phyloP scores from a whole-genome alignment of 2,797 vertebrate species.

The Eulemur albifrons region DNA sequence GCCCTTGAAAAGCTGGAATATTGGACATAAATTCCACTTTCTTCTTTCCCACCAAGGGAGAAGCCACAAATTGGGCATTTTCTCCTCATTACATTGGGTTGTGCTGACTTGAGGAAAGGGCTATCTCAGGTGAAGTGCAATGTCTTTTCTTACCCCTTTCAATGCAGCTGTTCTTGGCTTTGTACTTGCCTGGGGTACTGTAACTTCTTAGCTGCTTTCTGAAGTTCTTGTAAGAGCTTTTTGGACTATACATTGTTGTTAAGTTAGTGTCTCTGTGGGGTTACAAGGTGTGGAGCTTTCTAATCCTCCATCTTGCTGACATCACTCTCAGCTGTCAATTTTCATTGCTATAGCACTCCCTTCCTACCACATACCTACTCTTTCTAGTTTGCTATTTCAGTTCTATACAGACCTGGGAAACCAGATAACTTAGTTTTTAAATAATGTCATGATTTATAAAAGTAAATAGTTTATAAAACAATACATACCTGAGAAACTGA shows the following conservation, averaged over 20 bases:
- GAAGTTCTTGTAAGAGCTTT: neutral
- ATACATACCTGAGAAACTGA: neutral
- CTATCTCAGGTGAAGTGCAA: neutral
- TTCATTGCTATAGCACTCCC: neutral
- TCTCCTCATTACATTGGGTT: neutral
- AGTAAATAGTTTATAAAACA: neutral
- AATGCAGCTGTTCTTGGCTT: neutral
- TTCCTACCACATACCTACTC: neutral
- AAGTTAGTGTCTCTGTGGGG: neutral
- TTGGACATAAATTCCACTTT: neutral
- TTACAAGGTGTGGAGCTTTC: neutral
- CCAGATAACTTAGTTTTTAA: slow-evolving; percentile 3
- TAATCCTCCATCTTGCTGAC: neutral
- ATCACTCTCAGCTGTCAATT: neutral
- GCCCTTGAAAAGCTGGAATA: neutral
- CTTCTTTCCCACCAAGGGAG: neutral
- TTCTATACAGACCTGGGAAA: neutral
- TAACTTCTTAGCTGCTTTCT: neutral
- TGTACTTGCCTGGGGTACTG: neutral
- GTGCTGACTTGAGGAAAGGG: neutral
- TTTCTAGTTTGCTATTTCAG: neutral
- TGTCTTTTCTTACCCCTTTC: neutral
- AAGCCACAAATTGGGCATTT: neutral
- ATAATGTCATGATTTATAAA: neutral
- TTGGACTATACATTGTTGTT: neutral